These are phyloP conservation scores for Habroteleia sp. DNA, from an alignment of 2,888 invertebrate genomes.

Conservation along the genomic window DNA sequence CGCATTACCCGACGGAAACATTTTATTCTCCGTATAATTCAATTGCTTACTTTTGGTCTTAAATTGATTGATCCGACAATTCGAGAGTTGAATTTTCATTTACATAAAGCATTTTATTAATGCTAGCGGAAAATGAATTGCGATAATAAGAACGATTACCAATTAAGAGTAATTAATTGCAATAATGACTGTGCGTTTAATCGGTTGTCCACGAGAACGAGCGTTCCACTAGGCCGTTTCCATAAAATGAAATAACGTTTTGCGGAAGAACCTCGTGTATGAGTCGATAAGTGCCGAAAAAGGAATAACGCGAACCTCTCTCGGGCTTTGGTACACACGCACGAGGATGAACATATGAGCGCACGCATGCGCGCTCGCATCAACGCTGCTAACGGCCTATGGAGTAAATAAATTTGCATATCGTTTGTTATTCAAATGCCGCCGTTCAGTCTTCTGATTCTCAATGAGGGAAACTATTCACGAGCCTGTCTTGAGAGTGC, in stretches of 20 bases:
- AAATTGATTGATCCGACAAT: no score
- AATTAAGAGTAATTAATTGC: slow-evolving; percentile 29
- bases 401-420: slow-evolving; percentile 75
- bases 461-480: slow-evolving; percentile 73
- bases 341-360: slow-evolving; percentile 34
- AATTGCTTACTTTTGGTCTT: no score
- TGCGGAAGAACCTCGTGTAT: slow-evolving; percentile 47
- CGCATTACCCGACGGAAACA: slow-evolving; percentile 42
- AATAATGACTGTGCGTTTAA: slow-evolving; percentile 29
- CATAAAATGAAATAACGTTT: slow-evolving; percentile 51
- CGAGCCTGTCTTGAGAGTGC: slow-evolving; percentile 68
- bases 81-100: neutral
- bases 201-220: slow-evolving; percentile 38
- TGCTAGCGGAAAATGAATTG: slow-evolving; percentile 37
- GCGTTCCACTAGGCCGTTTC: slow-evolving; percentile 52
- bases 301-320: slow-evolving; percentile 43
- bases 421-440: slow-evolving; percentile 80
- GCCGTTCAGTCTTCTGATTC: slow-evolving; percentile 75
- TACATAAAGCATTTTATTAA: slow-evolving; percentile 4
- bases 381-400: slow-evolving; percentile 59
- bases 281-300: slow-evolving; percentile 61
- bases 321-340: slow-evolving; percentile 29
- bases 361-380: slow-evolving; percentile 57
- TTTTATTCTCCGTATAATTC: no score
- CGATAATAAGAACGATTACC: slow-evolving; percentile 22